Evolutionary conservation across 37 sponge, comb jelly and placozoan genomes (phyloP).

Genomic region (Ephydatia muelleri): DNA sequence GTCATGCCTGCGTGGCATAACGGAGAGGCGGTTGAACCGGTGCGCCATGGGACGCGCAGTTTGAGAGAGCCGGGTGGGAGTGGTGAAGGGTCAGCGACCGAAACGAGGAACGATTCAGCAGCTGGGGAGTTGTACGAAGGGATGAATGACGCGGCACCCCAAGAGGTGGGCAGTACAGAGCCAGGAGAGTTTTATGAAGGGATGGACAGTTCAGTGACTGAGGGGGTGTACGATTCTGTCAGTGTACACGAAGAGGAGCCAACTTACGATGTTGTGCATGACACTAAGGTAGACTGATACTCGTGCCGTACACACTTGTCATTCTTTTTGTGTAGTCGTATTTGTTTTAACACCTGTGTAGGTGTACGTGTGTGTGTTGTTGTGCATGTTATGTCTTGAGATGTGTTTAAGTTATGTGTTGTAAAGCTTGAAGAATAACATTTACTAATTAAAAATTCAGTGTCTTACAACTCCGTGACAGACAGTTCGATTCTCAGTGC

Average conservation of each 20-base stretch:
- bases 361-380: too few species aligned
- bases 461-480: too few species aligned
- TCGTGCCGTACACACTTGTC: not conserved
- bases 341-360: too few species aligned
- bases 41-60: not conserved
- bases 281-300: not conserved
- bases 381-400: too few species aligned
- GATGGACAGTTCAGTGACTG: too few species aligned
- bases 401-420: too few species aligned
- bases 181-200: not conserved
- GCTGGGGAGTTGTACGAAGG: not conserved
- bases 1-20: not conserved
- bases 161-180: too few species aligned
- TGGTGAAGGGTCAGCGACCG: not conserved
- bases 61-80: not conserved
- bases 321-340: not conserved
- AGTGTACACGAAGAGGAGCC: not conserved
- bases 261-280: not conserved
- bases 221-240: not conserved
- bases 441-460: too few species aligned
- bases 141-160: not conserved
- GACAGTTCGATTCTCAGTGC: too few species aligned
- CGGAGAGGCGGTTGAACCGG: not conserved
- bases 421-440: too few species aligned
- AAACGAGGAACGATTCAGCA: not conserved